A percentile compares a stretch with the other conserved stretches of the same genome.
Evolutionary conservation across 2,888 invertebrate species (phyloP).

Genomic region (Andrena minutula): DNA sequence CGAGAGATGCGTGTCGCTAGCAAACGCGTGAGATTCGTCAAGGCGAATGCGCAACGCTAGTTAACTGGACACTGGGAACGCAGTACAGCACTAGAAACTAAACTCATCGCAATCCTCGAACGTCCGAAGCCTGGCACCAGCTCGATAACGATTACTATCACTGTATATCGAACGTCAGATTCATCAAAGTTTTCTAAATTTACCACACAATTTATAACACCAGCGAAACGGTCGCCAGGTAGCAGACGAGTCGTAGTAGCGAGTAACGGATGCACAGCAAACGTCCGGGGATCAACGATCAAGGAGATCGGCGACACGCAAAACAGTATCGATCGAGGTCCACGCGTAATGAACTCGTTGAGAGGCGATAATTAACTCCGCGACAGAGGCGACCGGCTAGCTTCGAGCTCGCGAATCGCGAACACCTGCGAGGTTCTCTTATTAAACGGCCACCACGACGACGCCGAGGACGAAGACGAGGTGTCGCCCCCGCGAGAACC

Average conservation of each 20-base stretch:
- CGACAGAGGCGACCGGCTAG: not conserved
- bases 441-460: slow-evolving; percentile 36
- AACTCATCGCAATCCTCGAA: too few relatives aligned
- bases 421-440: slow-evolving; percentile 64
- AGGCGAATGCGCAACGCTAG: too few relatives aligned
- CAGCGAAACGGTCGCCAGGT: too few relatives aligned
- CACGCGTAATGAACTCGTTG: not conserved
- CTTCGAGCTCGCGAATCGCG: slow-evolving; percentile 42
- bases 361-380: slow-evolving; percentile 21
- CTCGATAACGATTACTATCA: not conserved
- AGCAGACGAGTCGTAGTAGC: too few relatives aligned
- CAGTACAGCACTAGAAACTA: too few relatives aligned
- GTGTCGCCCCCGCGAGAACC: slow-evolving; percentile 72
- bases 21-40: too few relatives aligned
- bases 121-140: not conserved
- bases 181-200: not conserved
- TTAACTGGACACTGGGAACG: too few relatives aligned
- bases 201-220: too few relatives aligned
- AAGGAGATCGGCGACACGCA: not conserved
- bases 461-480: slow-evolving; percentile 65
- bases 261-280: not conserved
- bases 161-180: not conserved
- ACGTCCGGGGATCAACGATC: slow-evolving; percentile 12
- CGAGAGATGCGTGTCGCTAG: slow-evolving; percentile 48
- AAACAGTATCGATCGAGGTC: slow-evolving; percentile 7